Conservation (phyloP, 2,888 invertebrate genomes). For the Caenorhabditis macrosperma region DNA sequence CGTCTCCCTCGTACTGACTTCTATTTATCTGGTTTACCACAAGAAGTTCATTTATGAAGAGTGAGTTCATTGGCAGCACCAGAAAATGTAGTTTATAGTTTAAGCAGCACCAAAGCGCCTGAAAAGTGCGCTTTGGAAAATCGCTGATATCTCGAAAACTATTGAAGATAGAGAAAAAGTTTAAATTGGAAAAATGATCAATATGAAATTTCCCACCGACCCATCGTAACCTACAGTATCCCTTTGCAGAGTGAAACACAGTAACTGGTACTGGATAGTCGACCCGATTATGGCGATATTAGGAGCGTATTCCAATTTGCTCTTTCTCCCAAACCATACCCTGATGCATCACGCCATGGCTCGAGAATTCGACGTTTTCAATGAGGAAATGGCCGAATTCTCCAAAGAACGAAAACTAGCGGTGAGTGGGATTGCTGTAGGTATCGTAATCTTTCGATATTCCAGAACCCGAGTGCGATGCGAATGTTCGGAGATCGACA, state of each 20-base stretch:
- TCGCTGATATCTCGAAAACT: background rate
- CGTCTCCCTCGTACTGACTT: background rate
- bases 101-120: no score
- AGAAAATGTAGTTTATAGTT: background rate
- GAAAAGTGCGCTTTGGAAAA: no score
- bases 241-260: constrained; percentile 6
- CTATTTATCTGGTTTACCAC: constrained; percentile 20
- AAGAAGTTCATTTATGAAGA: constrained; percentile 26
- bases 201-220: background rate
- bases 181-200: background rate
- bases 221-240: background rate
- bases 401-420: constrained; percentile 30
- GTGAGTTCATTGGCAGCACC: constrained; percentile 12
- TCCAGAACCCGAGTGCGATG: background rate
- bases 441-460: background rate
- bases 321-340: constrained; percentile 23
- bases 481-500: constrained; percentile 28
- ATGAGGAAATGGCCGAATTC: constrained; percentile 20
- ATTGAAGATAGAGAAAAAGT: background rate
- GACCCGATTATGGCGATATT: constrained; percentile 19
- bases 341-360: constrained; percentile 23
- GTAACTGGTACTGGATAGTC: constrained; percentile 29
- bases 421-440: no score
- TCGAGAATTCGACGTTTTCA: constrained; percentile 37
- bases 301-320: constrained; percentile 28